phyloP scores from a whole-genome alignment of 2,888 invertebrate species.

The Odontomyia ornata region DNA sequence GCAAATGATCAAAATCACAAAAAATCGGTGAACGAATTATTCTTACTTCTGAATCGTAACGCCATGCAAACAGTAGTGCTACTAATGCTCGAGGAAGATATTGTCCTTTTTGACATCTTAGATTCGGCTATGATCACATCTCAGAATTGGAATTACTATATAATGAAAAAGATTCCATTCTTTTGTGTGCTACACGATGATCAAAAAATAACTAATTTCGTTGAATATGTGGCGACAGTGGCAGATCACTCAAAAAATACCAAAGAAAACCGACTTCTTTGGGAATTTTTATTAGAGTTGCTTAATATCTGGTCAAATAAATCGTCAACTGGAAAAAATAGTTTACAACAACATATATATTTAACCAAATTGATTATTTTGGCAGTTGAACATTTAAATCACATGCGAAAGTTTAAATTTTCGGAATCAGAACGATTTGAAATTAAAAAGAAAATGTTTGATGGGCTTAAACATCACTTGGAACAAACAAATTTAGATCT shows the following conservation, averaged over 20 bases:
- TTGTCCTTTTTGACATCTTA: conserved; percentile 63
- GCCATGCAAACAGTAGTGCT: conserved; percentile 70
- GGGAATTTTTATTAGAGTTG: conserved; percentile 67
- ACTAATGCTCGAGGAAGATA: conserved; percentile 67
- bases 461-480: conserved; percentile 76
- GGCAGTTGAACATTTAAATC: conserved; percentile 66
- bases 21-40: conserved; percentile 66
- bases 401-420: conserved; percentile 53
- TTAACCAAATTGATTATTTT: conserved; percentile 74
- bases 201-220: conserved; percentile 68
- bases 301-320: conserved; percentile 76
- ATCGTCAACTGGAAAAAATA: conserved; percentile 69
- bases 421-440: conserved; percentile 53
- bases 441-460: conserved; percentile 65
- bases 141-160: conserved; percentile 73
- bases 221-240: conserved; percentile 69
- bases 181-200: conserved; percentile 66
- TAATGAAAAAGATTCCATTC: conserved; percentile 71
- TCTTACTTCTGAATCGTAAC: conserved; percentile 68
- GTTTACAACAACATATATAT: conserved; percentile 75
- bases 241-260: conserved; percentile 56
- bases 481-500: conserved; percentile 70
- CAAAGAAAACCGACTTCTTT: conserved; percentile 57
- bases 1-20: conserved; percentile 64
- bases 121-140: conserved; percentile 65